phyloP scores from a whole-genome alignment of 2,113 vertebrate genomes.

The Gambusia affinis region DNA sequence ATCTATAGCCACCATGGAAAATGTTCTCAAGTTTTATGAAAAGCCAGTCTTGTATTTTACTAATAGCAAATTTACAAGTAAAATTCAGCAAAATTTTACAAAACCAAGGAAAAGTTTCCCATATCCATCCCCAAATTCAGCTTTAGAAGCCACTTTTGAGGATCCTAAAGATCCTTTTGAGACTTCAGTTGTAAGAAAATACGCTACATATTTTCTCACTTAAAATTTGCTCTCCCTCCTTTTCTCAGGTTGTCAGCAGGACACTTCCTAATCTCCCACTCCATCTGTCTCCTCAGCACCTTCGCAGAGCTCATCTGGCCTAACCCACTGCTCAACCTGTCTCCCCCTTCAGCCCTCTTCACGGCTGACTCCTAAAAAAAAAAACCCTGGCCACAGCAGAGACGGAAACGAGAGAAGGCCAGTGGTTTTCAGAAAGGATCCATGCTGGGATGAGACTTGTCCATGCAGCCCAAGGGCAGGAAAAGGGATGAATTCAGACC shows the following conservation, averaged over 20 bases:
- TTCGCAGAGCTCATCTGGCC: conserved; percentile 42
- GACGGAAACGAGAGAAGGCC: neutral
- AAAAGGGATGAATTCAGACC: conserved; percentile 49
- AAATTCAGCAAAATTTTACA: too few species aligned
- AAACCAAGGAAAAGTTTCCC: too few species aligned
- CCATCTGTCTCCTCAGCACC: conserved; percentile 53
- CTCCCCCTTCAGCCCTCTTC: conserved; percentile 33
- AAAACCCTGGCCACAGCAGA: conserved; percentile 19
- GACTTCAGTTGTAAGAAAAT: neutral
- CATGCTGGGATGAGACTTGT: conserved; percentile 29
- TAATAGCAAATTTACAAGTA: too few species aligned
- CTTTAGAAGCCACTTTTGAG: too few species aligned
- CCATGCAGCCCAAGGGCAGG: conserved; percentile 49
- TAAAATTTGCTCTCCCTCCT: conserved; percentile 9
- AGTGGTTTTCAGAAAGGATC: conserved; percentile 21
- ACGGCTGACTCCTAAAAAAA: conserved; percentile 39
- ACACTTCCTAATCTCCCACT: conserved; percentile 50
- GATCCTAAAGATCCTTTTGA: too few species aligned
- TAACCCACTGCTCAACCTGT: conserved; percentile 36
- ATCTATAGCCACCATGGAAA: too few species aligned
- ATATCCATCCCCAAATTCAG: too few species aligned
- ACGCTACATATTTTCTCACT: conserved; percentile 1
- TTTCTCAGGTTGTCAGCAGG: conserved; percentile 43
- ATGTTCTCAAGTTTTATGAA: too few species aligned
- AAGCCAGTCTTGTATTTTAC: too few species aligned